Evolutionary conservation across 1,140 invertebrate genomes (phyloP).

Genomic region (Drosophila equinoxialis): DNA sequence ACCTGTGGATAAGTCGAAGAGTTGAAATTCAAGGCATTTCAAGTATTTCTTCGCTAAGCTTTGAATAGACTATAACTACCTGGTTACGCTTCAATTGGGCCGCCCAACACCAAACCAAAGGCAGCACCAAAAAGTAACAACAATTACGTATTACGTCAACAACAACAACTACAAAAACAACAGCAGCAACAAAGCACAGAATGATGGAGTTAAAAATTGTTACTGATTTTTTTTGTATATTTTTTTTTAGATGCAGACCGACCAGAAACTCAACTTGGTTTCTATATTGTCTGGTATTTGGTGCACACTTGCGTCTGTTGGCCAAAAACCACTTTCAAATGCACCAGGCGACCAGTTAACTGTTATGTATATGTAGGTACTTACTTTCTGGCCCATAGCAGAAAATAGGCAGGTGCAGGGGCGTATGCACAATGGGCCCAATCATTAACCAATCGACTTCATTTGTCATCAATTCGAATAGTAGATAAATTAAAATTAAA

Average conservation of each 20-base stretch:
- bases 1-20: conserved; percentile 42
- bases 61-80: conserved; percentile 39
- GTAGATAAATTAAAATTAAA: background rate
- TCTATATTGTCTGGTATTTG: conserved; percentile 57
- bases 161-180: background rate
- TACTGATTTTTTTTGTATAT: conserved; percentile 50
- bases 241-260: conserved; percentile 35
- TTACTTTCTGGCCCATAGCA: conserved; percentile 1
- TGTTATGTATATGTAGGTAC: conserved; percentile 3
- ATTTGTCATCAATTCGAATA: conserved; percentile 4
- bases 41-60: conserved; percentile 41
- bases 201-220: conserved; percentile 61
- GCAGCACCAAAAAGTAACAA: background rate
- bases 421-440: conserved; percentile 16
- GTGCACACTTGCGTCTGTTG: conserved; percentile 69
- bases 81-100: conserved; percentile 68
- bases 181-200: conserved; percentile 41
- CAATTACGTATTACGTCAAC: conserved; percentile 20
- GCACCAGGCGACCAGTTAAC: conserved; percentile 59
- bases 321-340: conserved; percentile 78
- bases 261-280: conserved; percentile 56
- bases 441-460: background rate
- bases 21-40: conserved; percentile 37
- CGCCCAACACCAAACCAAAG: conserved; percentile 21
- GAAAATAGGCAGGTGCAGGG: conserved; percentile 14